Evolutionary conservation across 2,888 invertebrate species (phyloP).

Genomic region (Drosophila sordidapex): DNA sequence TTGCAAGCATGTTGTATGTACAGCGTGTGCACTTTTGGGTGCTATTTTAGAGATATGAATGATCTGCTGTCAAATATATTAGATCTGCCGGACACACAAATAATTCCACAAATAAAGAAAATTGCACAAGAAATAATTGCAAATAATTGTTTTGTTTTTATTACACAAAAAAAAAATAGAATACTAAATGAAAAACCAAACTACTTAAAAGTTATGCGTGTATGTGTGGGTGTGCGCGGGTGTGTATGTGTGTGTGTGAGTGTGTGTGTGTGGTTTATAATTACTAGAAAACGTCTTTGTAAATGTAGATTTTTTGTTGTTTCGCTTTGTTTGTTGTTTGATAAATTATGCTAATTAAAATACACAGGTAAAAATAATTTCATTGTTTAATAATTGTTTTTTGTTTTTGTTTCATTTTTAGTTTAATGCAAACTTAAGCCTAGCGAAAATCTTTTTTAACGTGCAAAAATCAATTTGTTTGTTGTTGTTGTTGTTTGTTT

Average conservation of each 20-base stretch:
- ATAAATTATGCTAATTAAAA: slow-evolving; percentile 78
- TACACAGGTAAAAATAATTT: slow-evolving; percentile 81
- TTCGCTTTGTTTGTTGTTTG: slow-evolving; percentile 46
- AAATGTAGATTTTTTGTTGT: slow-evolving; percentile 67
- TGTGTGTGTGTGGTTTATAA: slow-evolving; percentile 41
- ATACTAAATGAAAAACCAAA: slow-evolving; percentile 78
- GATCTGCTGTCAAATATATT: neutral
- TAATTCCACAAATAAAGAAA: slow-evolving; percentile 8
- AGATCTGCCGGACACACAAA: no score
- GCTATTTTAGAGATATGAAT: slow-evolving; percentile 47
- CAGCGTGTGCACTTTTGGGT: slow-evolving; percentile 53
- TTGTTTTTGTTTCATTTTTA: slow-evolving; percentile 30
- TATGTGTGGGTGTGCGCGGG: slow-evolving; percentile 29
- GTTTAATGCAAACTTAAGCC: slow-evolving; percentile 65
- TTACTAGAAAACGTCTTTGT: slow-evolving; percentile 81
- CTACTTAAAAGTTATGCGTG: slow-evolving; percentile 69
- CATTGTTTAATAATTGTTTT: slow-evolving; percentile 73
- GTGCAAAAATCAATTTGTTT: slow-evolving; percentile 62
- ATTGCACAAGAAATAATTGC: slow-evolving; percentile 35
- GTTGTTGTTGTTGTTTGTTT: slow-evolving; percentile 30
- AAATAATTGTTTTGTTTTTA: slow-evolving; percentile 65
- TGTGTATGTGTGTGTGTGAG: neutral
- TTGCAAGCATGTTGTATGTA: slow-evolving; percentile 51
- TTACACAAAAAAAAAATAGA: slow-evolving; percentile 67
- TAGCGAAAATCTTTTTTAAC: slow-evolving; percentile 66